These are phyloP conservation scores for Leptinotarsa tumamoca DNA, from an alignment of 2,888 invertebrate genomes.

Conservation along the genomic window DNA sequence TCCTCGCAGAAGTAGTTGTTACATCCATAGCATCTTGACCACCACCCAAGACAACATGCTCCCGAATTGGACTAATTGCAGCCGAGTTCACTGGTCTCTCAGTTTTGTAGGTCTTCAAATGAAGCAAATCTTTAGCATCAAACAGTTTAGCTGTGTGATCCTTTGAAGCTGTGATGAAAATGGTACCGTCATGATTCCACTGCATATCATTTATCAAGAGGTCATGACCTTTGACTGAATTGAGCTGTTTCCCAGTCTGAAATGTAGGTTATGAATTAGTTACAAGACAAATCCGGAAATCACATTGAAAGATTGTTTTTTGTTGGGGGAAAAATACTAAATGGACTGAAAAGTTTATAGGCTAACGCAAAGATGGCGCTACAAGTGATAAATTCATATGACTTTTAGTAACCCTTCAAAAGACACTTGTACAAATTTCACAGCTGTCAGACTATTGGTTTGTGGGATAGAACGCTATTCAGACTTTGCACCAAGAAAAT, in stretches of 20 bases:
- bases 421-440: no score
- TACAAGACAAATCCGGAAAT: no score
- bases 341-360: no score
- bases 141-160: constrained; percentile 96
- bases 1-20: constrained; percentile 91
- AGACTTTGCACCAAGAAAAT: no score
- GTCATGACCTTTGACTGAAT: constrained; percentile 84
- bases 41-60: constrained; percentile 98
- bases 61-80: constrained; percentile 92
- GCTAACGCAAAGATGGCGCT: no score
- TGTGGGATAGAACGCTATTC: no score
- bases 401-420: no score
- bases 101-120: constrained; percentile 95
- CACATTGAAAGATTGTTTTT: no score
- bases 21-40: constrained; percentile 99
- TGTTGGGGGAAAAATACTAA: no score
- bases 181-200: constrained; percentile 89
- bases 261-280: not conserved
- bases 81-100: constrained; percentile 99
- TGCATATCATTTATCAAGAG: constrained; percentile 97
- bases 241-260: constrained; percentile 85
- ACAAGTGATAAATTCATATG: no score
- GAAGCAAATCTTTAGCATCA: constrained; percentile 87
- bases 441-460: no score
- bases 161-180: constrained; percentile 97